Evolutionary conservation across 2,888 invertebrate species (phyloP).

Genomic region (Caenorhabditis zanzibari): DNA sequence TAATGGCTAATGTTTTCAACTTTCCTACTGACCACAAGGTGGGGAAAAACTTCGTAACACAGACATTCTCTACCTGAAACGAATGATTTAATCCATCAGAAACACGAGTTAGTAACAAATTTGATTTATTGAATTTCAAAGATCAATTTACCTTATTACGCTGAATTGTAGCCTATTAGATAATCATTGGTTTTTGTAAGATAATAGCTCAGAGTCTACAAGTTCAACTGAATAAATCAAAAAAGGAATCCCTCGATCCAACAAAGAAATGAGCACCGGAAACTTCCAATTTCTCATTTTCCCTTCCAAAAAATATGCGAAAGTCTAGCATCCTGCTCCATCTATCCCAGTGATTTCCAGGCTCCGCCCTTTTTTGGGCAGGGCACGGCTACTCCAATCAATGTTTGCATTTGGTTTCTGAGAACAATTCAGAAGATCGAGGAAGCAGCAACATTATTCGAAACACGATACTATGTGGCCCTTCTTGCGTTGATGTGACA

Average conservation of each 20-base stretch:
- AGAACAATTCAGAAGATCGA: constrained; percentile 21
- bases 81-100: neutral
- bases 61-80: neutral
- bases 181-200: constrained; percentile 4
- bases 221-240: constrained; percentile 26
- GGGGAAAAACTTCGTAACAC: neutral
- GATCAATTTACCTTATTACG: neutral
- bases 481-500: constrained; percentile 38
- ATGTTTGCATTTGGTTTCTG: constrained; percentile 45
- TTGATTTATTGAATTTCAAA: neutral
- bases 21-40: too few species aligned
- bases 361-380: constrained; percentile 42
- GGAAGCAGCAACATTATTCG: constrained; percentile 55
- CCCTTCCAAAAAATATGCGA: constrained; percentile 3
- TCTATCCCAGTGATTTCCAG: constrained; percentile 21
- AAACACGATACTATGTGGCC: constrained; percentile 56
- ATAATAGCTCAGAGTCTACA: constrained; percentile 7
- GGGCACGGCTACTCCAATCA: constrained; percentile 48
- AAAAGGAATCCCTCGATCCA: constrained; percentile 3
- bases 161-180: constrained; percentile 4
- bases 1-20: too few species aligned
- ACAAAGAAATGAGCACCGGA: constrained; percentile 19
- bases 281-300: constrained; percentile 33
- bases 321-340: constrained; percentile 16
- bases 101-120: neutral